Conservation (phyloP, 2,888 invertebrate species). For the Thelaira solivaga region DNA sequence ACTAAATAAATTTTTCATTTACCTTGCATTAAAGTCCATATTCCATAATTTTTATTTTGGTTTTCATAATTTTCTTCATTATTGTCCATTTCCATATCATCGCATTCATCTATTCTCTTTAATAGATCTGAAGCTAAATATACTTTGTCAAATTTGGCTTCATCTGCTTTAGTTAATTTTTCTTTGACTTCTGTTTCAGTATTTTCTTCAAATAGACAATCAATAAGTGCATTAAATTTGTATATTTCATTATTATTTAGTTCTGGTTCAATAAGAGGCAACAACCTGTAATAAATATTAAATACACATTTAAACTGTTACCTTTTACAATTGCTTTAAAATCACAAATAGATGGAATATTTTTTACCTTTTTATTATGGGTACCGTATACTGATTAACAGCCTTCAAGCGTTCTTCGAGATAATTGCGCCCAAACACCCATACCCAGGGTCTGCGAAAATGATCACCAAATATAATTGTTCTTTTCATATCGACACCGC, state of each 20-base stretch:
- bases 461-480: constrained; percentile 73
- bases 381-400: constrained; percentile 68
- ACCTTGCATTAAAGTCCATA: constrained; percentile 72
- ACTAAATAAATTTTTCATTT: background rate
- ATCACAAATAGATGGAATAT: background rate
- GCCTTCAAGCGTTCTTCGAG: constrained; percentile 66
- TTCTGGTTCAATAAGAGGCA: constrained; percentile 70
- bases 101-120: constrained; percentile 37
- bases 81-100: constrained; percentile 30
- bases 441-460: constrained; percentile 69
- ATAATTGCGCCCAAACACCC: constrained; percentile 70
- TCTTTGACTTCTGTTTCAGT: constrained; percentile 19
- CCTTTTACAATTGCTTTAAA: too few species aligned
- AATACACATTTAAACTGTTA: too few species aligned
- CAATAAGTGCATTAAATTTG: constrained; percentile 64
- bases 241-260: constrained; percentile 63
- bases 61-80: constrained; percentile 5
- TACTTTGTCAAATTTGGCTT: constrained; percentile 41
- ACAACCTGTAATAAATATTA: constrained; percentile 64
- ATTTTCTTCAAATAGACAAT: constrained; percentile 55
- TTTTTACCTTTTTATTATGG: constrained; percentile 69
- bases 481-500: constrained; percentile 68
- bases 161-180: background rate
- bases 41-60: constrained; percentile 64
- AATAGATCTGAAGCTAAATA: constrained; percentile 64